phyloP scores from a whole-genome alignment of 2,797 vertebrate genomes.

The Amblyopsis hoosieri region DNA sequence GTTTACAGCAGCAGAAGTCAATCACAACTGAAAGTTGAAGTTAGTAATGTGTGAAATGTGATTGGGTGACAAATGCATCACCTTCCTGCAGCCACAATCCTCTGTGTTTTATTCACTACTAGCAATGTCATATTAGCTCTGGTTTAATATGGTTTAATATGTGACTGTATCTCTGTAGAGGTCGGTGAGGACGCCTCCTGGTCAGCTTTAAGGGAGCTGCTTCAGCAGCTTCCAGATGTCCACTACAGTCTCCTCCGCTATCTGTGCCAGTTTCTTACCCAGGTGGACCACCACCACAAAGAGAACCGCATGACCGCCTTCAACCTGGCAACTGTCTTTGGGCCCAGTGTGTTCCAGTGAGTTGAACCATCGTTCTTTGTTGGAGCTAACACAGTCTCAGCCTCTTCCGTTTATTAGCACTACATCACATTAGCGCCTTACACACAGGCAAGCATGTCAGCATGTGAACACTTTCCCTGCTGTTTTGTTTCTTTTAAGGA shows the following conservation, averaged over 20 bases:
- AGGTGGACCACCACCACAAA: constrained; percentile 82
- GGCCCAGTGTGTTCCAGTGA: constrained; percentile 93
- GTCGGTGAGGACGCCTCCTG: constrained; percentile 72
- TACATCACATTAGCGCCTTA: no score
- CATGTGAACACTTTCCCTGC: no score
- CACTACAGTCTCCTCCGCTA: constrained; percentile 87
- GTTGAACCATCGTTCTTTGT: constrained; percentile 40
- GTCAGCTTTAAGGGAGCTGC: constrained; percentile 75
- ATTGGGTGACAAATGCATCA: neutral
- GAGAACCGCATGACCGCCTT: constrained; percentile 88
- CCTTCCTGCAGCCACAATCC: neutral
- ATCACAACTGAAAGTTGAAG: no score
- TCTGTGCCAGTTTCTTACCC: constrained; percentile 87
- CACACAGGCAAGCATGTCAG: no score
- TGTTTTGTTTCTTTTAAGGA: no score
- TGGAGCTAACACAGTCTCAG: no score
- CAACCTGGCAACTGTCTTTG: constrained; percentile 92
- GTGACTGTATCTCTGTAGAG: constrained; percentile 64
- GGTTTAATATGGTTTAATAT: neutral
- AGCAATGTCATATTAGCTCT: neutral
- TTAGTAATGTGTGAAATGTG: neutral
- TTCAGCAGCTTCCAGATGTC: constrained; percentile 82
- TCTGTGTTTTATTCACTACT: constrained; percentile 7
- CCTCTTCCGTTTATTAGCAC: no score
- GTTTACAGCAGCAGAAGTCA: no score